These are phyloP conservation scores for Musca domestica DNA, from an alignment of 1,140 invertebrate species.

Conservation along the genomic window DNA sequence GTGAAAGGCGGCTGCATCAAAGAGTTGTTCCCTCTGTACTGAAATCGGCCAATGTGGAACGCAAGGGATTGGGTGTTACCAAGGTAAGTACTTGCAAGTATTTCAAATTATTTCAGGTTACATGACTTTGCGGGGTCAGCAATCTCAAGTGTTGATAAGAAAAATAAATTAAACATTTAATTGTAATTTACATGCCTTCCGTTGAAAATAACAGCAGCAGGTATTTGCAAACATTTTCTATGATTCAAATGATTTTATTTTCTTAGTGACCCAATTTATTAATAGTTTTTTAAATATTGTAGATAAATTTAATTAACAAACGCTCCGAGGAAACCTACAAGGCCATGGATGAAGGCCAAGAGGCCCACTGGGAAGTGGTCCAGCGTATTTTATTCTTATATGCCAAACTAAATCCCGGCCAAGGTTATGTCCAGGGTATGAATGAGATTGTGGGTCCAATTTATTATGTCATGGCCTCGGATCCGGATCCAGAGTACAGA, in stretches of 20 bases:
- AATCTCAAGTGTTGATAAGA: constrained; percentile 8
- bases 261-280: neutral
- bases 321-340: constrained; percentile 76
- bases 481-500: constrained; percentile 78
- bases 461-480: constrained; percentile 94
- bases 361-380: constrained; percentile 96
- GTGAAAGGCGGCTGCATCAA: constrained; percentile 77
- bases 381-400: constrained; percentile 96
- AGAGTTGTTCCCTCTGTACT: constrained; percentile 83
- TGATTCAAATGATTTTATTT: neutral
- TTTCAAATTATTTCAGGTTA: neutral
- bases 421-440: constrained; percentile 98
- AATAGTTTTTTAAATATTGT: neutral
- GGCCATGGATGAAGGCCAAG: constrained; percentile 76
- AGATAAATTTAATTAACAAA: constrained; percentile 63
- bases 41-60: constrained; percentile 83
- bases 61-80: constrained; percentile 83
- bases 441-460: constrained; percentile 99
- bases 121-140: neutral
- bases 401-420: constrained; percentile 96
- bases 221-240: constrained; percentile 33
- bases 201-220: constrained; percentile 40
- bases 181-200: constrained; percentile 27
- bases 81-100: constrained; percentile 63
- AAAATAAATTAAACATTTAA: neutral